Conservation (phyloP, 1,140 invertebrate genomes). For the Cataglyphis hispanica region DNA sequence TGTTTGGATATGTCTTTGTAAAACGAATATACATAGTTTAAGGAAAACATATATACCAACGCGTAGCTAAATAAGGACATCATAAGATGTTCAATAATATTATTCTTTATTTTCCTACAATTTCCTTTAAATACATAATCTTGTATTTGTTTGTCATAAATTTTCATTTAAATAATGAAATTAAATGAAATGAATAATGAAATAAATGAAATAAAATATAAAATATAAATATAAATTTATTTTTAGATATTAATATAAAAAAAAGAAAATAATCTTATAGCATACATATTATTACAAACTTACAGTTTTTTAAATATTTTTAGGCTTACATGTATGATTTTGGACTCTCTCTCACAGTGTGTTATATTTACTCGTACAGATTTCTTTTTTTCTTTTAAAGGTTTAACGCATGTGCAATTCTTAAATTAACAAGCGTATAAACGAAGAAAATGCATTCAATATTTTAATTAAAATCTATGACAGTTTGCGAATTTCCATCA, state of each 20-base stretch:
- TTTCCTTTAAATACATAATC: not conserved
- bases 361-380: not conserved
- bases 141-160: not conserved
- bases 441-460: conserved; percentile 15
- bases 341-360: not conserved
- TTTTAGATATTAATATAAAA: conserved; percentile 18
- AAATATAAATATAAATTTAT: too few relatives aligned
- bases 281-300: not conserved
- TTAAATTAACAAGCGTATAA: conserved; percentile 16
- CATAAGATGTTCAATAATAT: not conserved
- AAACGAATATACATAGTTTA: not conserved
- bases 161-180: too few relatives aligned
- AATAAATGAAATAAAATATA: too few relatives aligned
- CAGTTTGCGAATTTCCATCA: conserved; percentile 56
- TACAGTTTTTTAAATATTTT: conserved; percentile 6
- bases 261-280: conserved; percentile 6
- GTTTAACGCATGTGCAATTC: not conserved
- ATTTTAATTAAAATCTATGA: conserved; percentile 52
- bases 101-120: conserved; percentile 14
- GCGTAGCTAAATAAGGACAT: not conserved
- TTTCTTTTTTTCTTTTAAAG: not conserved
- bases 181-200: too few relatives aligned
- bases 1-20: not conserved
- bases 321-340: not conserved
- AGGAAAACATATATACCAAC: not conserved